These are phyloP conservation scores for Gerosis bhagava DNA, from an alignment of 2,888 invertebrate genomes.

Conservation along the genomic window DNA sequence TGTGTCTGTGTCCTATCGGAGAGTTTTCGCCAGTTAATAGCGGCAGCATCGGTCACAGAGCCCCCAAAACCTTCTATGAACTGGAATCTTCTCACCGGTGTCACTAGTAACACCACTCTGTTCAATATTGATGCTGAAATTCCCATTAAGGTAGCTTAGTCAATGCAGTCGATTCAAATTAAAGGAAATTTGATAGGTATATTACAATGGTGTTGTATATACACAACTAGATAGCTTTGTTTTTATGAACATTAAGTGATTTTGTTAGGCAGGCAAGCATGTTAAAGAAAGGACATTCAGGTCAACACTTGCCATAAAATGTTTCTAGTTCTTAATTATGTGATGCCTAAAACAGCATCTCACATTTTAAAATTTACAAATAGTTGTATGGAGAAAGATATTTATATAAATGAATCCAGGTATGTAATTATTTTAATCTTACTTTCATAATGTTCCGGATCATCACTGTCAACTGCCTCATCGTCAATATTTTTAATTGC, in stretches of 20 bases:
- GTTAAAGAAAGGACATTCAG: no score
- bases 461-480: conserved; percentile 24
- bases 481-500: conserved; percentile 30
- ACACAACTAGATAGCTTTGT: no score
- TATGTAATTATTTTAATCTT: neutral
- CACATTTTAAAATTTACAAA: no score
- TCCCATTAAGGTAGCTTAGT: neutral
- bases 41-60: conserved; percentile 90
- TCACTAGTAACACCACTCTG: conserved; percentile 46
- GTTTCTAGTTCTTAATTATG: no score
- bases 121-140: conserved; percentile 34
- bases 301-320: no score
- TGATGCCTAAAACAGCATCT: no score
- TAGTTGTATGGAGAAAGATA: neutral
- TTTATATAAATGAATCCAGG: no score
- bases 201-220: neutral
- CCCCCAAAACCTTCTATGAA: conserved; percentile 93
- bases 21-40: conserved; percentile 87
- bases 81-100: conserved; percentile 76
- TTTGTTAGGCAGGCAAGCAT: no score
- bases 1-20: conserved; percentile 60
- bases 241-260: no score
- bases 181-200: neutral
- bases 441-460: conserved; percentile 30
- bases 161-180: neutral